Conservation (phyloP, 2,113 vertebrate species). For the zebrafish (Danio rerio) region DNA sequence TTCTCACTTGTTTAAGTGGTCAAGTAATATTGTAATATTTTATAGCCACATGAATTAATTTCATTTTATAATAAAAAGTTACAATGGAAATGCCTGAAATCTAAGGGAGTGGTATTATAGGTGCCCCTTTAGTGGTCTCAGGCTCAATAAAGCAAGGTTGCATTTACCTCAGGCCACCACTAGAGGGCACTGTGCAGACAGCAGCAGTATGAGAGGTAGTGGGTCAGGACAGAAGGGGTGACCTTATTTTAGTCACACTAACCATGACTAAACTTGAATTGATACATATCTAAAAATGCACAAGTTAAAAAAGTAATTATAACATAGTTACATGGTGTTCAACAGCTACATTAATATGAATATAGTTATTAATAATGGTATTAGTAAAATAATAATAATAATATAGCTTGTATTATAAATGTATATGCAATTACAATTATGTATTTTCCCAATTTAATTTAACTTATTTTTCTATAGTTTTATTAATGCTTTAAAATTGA, state of each 20-base stretch:
- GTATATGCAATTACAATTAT: too few relatives aligned
- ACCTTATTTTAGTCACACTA: neutral
- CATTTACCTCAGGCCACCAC: neutral
- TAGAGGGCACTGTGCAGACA: constrained; percentile 14
- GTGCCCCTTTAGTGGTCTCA: neutral
- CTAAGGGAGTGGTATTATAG: neutral
- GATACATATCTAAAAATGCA: neutral
- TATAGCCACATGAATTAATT: neutral
- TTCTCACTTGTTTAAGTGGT: neutral
- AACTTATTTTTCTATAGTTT: too few relatives aligned
- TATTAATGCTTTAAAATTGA: too few relatives aligned
- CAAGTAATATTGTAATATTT: neutral
- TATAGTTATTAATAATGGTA: neutral
- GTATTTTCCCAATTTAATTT: too few relatives aligned
- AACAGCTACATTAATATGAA: neutral
- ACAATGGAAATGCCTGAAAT: neutral
- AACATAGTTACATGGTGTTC: neutral
- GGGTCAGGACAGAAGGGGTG: neutral
- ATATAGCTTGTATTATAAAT: too few relatives aligned
- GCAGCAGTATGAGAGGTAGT: neutral
- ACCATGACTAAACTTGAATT: neutral
- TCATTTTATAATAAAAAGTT: neutral
- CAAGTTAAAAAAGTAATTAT: neutral
- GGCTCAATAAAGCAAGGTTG: neutral
- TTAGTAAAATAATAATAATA: too few relatives aligned